Percentiles rank a stretch among this genome's conserved stretches.
Evolutionary conservation across 2,888 invertebrate species (phyloP).

Genomic region (Apeira syringaria): DNA sequence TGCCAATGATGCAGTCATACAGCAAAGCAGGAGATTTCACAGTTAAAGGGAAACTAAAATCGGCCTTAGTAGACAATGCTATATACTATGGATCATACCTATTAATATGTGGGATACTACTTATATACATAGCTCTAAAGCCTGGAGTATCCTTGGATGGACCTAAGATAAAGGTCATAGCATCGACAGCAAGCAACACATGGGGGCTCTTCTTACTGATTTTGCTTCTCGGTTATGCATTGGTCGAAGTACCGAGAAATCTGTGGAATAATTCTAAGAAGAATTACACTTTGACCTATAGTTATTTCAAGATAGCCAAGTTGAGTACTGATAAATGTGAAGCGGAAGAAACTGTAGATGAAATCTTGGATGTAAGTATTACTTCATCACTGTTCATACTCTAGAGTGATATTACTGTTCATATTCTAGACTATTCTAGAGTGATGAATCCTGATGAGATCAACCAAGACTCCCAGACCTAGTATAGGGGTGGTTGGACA

Average conservation of each 20-base stretch:
- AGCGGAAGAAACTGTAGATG: slow-evolving; percentile 98
- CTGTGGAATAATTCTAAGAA: slow-evolving; percentile 96
- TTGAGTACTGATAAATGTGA: slow-evolving; percentile 97
- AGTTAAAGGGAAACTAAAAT: slow-evolving; percentile 95
- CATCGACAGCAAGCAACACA: slow-evolving; percentile 99
- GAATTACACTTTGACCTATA: slow-evolving; percentile 92
- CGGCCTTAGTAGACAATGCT: slow-evolving; percentile 97
- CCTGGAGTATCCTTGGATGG: slow-evolving; percentile 95
- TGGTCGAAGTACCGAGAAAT: slow-evolving; percentile 97
- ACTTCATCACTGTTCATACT: too few relatives aligned
- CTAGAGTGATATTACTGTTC: too few relatives aligned
- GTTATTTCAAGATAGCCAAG: slow-evolving; percentile 97
- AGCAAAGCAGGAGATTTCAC: slow-evolving; percentile 99
- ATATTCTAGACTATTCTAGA: too few relatives aligned
- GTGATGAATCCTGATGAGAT: too few relatives aligned
- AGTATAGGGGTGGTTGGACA: too few relatives aligned
- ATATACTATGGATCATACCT: slow-evolving; percentile 99
- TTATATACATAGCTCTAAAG: slow-evolving; percentile 96
- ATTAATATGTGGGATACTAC: slow-evolving; percentile 95
- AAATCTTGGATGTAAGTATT: slow-evolving; percentile 92
- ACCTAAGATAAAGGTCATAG: slow-evolving; percentile 97
- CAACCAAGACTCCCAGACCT: too few relatives aligned
- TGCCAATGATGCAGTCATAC: slow-evolving; percentile 99
- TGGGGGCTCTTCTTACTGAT: slow-evolving; percentile 99
- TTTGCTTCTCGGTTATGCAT: slow-evolving; percentile 94